Evolutionary conservation across 2,113 vertebrate species (phyloP).

Genomic region (Natator depressus): DNA sequence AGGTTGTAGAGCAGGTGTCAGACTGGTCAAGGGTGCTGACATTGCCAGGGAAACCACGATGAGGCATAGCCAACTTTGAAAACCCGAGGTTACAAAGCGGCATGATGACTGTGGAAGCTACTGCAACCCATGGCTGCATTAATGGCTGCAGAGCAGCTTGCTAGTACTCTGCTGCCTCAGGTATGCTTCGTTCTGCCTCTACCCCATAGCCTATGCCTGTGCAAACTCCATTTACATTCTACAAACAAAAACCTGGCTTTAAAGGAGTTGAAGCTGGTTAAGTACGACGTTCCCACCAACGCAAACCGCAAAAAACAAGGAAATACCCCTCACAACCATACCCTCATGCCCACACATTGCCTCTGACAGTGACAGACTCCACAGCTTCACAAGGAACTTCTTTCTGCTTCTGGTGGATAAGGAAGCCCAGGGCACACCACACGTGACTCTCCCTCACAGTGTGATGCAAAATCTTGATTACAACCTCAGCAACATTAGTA

Average conservation of each 20-base stretch:
- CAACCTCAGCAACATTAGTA: background rate
- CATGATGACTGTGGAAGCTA: background rate
- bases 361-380: background rate
- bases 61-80: background rate
- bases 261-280: background rate
- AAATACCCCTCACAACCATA: background rate
- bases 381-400: background rate
- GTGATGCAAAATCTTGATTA: background rate
- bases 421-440: background rate
- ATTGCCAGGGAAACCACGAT: background rate
- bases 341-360: background rate
- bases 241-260: background rate
- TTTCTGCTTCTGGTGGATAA: background rate
- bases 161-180: background rate
- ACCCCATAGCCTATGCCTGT: background rate
- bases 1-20: background rate
- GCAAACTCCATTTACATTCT: background rate
- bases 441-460: background rate
- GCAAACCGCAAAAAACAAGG: background rate
- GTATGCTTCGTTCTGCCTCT: background rate
- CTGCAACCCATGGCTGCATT: background rate
- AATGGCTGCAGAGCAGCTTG: background rate
- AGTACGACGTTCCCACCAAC: background rate
- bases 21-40: background rate
- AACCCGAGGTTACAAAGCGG: background rate